A percentile compares a stretch with the other conserved stretches of the same genome.
These are phyloP conservation scores for Prunella fulvescens DNA, from an alignment of 2,113 vertebrate species.

Conservation along the genomic window DNA sequence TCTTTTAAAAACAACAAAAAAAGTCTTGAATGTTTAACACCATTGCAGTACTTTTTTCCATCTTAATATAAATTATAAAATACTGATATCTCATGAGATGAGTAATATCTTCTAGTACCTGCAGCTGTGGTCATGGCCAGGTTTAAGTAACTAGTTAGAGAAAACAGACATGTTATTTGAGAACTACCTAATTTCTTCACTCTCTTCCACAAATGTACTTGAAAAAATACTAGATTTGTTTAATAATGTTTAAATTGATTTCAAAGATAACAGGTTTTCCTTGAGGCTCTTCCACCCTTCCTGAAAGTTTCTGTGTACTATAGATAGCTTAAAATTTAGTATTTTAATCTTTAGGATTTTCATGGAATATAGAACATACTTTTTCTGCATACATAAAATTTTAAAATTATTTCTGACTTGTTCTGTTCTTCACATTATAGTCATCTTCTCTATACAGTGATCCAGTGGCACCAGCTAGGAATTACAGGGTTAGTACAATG, in stretches of 20 bases:
- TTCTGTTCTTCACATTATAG: constrained; percentile 38
- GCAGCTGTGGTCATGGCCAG: background rate
- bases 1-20: background rate
- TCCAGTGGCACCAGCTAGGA: constrained; percentile 66
- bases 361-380: background rate
- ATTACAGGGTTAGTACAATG: constrained; percentile 76
- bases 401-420: background rate
- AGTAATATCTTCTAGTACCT: background rate
- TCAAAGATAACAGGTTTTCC: background rate
- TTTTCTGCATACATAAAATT: no score
- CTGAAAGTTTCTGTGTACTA: background rate
- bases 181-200: background rate
- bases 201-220: background rate
- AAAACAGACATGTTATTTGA: background rate
- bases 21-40: background rate
- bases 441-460: constrained; percentile 75
- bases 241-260: background rate
- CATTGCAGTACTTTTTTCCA: background rate
- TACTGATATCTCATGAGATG: background rate
- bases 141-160: background rate
- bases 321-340: background rate
- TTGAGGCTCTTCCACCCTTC: background rate
- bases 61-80: background rate
- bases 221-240: background rate
- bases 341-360: background rate